Conservation (phyloP, 2,888 invertebrate species). For the Microchrysa polita region DNA sequence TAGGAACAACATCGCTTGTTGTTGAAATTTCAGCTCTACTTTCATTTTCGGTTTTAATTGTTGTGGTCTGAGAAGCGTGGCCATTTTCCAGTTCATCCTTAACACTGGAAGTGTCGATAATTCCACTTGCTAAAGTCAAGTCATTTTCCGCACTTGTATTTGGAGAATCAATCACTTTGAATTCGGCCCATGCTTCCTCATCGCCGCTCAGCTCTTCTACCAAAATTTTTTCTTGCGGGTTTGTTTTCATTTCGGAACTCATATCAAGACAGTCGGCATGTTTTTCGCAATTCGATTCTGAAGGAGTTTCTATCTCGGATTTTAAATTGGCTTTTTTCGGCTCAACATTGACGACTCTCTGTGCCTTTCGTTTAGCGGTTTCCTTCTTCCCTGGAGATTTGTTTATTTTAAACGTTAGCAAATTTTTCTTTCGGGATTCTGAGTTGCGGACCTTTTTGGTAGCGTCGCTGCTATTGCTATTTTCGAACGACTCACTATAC, state of each 20-base stretch:
- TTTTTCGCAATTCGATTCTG: not conserved
- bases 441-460: no score
- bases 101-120: not conserved
- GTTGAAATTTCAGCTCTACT: not conserved
- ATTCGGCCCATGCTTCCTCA: slow-evolving; percentile 47
- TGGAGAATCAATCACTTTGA: slow-evolving; percentile 47
- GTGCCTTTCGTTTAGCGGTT: slow-evolving; percentile 1
- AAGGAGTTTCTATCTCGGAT: not conserved
- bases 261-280: not conserved
- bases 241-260: not conserved
- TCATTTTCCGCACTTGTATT: slow-evolving; percentile 30
- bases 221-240: not conserved
- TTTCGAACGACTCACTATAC: slow-evolving; percentile 47
- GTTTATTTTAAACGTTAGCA: not conserved
- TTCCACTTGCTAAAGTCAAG: not conserved
- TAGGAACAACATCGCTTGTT: no score
- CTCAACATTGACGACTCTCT: not conserved
- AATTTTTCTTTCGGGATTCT: not conserved
- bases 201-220: slow-evolving; percentile 44
- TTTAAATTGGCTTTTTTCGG: not conserved
- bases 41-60: no score
- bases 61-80: no score
- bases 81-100: not conserved
- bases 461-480: slow-evolving; percentile 13
- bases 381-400: slow-evolving; percentile 46